Percentiles rank a stretch among this genome's conserved stretches.
Evolutionary conservation across 2,888 invertebrate species (phyloP).

Genomic region (Cinara cedri): DNA sequence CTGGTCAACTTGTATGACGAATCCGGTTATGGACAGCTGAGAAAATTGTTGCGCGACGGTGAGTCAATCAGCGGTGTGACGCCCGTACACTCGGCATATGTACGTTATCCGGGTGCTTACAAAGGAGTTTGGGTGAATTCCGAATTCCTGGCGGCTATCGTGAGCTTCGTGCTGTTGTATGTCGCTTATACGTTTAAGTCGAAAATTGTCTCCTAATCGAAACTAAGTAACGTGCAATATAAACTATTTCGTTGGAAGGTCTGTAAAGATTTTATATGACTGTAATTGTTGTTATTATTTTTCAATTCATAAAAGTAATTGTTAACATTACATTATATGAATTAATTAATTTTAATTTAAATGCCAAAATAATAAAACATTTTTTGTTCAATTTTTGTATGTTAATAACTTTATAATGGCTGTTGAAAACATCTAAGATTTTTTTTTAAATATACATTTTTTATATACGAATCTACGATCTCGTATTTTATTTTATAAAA

Average conservation of each 20-base stretch:
- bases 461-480: neutral
- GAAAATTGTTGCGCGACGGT: conserved; percentile 76
- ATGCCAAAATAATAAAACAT: no score
- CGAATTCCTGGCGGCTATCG: conserved; percentile 82
- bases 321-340: neutral
- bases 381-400: neutral
- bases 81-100: conserved; percentile 73
- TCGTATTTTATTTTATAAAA: neutral
- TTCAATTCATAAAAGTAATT: conserved; percentile 13
- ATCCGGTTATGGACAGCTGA: conserved; percentile 85
- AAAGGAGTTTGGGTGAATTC: conserved; percentile 92
- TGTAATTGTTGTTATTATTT: conserved; percentile 22
- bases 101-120: conserved; percentile 81
- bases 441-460: neutral
- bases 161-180: conserved; percentile 79
- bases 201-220: conserved; percentile 67
- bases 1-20: conserved; percentile 85
- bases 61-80: conserved; percentile 73
- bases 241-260: conserved; percentile 39
- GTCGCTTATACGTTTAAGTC: conserved; percentile 84
- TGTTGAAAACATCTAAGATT: neutral
- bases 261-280: conserved; percentile 8
- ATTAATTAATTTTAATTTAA: neutral
- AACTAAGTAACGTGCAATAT: conserved; percentile 65
- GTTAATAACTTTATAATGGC: neutral